Base-by-base conservation (phyloP, 1,140 invertebrate species). In the Drosophila albomicans region DNA sequence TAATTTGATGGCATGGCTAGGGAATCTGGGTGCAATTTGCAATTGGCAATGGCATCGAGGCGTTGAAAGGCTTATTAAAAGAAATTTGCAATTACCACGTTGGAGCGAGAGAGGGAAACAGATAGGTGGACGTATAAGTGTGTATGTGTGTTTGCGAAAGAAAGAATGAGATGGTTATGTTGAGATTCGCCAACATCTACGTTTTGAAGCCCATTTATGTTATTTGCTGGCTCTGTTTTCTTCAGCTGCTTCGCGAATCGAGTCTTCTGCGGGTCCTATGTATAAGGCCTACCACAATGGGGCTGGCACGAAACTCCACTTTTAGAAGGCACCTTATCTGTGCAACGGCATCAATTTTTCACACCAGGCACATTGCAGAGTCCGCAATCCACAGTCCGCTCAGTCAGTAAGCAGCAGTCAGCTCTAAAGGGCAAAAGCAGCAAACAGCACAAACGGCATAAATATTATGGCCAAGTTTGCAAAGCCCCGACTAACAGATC, bases 41-140 rank as follows among this genome's bases (percentile, higher is more conserved):
- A 82, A 82, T 82, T 82, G 81, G 81, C 78, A 84, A 76, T 86
- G 82, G 82, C 78, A 86, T 79, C 82, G 80, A 90, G 82, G 86
- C 86, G 86, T 90, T 82, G 90, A 90, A 87, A 87, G 86, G 77
- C 86, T 90, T 90, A 90, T 90, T 90, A 90, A 90, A 90, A 90
- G 86, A 90, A 90, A 86, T 90, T 90, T 90, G 86, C 86, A 90
- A 85, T 85, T 85, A 82, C 82, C 79, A 78, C 69, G 79, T 28
- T 16, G 51, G 48, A n/a, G 54, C 45, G 25, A 43, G 52, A 25
- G 10, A 10, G 28, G 57, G 38, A 30, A 49, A n/a, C 11, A n/a
- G 6, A 13, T 20, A 15, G n/a, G 52, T 15, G 15, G 25, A 54
- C 16, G 8, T 8, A n/a, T 32, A 3, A 25, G 30, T 32, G 30